Percentiles rank a stretch among this genome's conserved stretches.
Evolutionary conservation across 2,888 invertebrate genomes (phyloP).

Genomic region (Sipha maydis): DNA sequence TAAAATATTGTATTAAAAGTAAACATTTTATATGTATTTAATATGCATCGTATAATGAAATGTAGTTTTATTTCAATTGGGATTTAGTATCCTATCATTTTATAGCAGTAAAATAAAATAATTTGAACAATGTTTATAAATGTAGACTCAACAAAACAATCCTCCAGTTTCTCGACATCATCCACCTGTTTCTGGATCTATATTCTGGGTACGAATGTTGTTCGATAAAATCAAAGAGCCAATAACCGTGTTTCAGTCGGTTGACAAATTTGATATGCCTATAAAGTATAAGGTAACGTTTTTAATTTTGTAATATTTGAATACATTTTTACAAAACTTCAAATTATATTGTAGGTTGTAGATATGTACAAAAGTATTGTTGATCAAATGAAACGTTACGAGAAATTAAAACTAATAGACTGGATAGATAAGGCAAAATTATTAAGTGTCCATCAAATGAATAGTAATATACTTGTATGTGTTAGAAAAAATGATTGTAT

Average conservation of each 20-base stretch:
- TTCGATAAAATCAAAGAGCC: slow-evolving; percentile 83
- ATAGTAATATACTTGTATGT: slow-evolving; percentile 31
- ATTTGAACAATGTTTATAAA: no score
- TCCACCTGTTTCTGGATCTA: slow-evolving; percentile 83
- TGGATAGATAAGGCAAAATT: slow-evolving; percentile 38
- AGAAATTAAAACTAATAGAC: slow-evolving; percentile 6
- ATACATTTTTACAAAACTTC: not conserved
- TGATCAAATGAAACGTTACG: slow-evolving; percentile 48
- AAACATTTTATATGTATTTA: no score
- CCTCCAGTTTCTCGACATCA: slow-evolving; percentile 81
- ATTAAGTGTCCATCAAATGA: slow-evolving; percentile 20
- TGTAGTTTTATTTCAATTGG: no score
- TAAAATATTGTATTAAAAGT: no score
- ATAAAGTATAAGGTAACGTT: slow-evolving; percentile 31
- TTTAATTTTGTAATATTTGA: not conserved
- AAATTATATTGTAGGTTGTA: slow-evolving; percentile 1
- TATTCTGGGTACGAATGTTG: slow-evolving; percentile 85
- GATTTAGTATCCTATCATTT: no score
- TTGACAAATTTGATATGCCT: slow-evolving; percentile 73
- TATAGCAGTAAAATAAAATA: no score
- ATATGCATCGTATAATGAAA: no score
- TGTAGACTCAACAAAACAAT: slow-evolving; percentile 73
- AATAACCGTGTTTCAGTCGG: slow-evolving; percentile 81
- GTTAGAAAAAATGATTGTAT: not conserved
- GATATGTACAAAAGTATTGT: slow-evolving; percentile 48